These are phyloP conservation scores for Luidia sarsii DNA, from an alignment of 53 echinoderm and acorn worm species.

Conservation along the genomic window DNA sequence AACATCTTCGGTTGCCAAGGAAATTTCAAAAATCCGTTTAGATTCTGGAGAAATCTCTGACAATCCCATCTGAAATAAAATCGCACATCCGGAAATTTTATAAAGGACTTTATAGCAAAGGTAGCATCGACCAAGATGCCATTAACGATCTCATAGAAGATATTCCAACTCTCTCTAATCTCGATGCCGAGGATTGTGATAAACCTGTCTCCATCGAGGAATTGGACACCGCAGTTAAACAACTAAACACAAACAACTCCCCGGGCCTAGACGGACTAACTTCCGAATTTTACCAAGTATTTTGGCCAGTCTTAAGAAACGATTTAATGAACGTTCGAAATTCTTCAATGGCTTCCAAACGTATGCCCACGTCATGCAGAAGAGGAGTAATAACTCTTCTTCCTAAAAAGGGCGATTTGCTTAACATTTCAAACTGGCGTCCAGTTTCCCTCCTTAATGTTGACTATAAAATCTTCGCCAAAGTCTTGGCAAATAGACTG, in stretches of 20 bases:
- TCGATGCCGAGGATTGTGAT: neutral
- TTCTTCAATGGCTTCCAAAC: neutral
- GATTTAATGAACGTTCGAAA: constrained; percentile 50
- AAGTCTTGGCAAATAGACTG: constrained; percentile 28
- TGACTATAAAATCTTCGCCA: constrained; percentile 43
- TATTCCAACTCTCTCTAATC: neutral
- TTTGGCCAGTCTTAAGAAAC: constrained; percentile 37
- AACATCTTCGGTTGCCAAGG: neutral
- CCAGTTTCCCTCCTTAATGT: constrained; percentile 43
- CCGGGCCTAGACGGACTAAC: constrained; percentile 39
- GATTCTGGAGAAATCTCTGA: neutral
- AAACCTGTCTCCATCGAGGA: neutral
- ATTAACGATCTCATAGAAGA: neutral
- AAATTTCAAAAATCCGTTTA: neutral
- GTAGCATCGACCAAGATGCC: neutral
- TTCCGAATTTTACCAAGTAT: constrained; percentile 36
- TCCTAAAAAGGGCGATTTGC: constrained; percentile 32
- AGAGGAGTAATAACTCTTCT: constrained; percentile 30
- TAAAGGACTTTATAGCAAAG: neutral
- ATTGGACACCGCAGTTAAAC: neutral
- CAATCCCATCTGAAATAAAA: constrained; percentile 17
- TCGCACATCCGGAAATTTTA: neutral
- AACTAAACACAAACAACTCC: constrained; percentile 24
- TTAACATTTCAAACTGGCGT: constrained; percentile 20
- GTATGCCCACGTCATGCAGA: neutral